Evolutionary conservation across 2,113 vertebrate species (phyloP).

Genomic region (Podarcis muralis): DNA sequence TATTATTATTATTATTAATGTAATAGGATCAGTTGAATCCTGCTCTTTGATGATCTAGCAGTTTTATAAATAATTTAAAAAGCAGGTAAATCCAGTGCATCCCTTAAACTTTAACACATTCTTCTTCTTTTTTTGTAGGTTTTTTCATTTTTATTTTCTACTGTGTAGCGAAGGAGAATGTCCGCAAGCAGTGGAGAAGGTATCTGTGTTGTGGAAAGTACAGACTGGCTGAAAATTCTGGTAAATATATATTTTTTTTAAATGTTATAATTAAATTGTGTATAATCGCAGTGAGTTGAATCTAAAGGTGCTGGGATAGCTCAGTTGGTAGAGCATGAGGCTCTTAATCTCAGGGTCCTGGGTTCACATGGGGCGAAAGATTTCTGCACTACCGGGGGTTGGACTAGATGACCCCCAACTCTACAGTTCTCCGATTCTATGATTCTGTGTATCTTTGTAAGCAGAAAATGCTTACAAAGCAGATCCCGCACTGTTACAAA

Average conservation of each 20-base stretch:
- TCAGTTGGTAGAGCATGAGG: background rate
- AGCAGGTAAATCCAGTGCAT: background rate
- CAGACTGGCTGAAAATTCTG: conserved; percentile 90
- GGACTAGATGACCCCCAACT: no score
- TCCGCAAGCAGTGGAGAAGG: conserved; percentile 91
- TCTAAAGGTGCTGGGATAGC: background rate
- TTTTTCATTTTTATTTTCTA: conserved; percentile 97
- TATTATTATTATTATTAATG: no score
- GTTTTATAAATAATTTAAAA: background rate
- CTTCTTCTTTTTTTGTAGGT: conserved; percentile 72
- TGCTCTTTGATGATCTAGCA: no score
- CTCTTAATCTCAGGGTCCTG: background rate
- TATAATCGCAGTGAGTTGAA: background rate
- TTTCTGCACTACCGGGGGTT: no score
- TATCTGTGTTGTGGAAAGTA: conserved; percentile 93
- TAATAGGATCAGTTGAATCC: no score
- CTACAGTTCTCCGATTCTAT: no score
- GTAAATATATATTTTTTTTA: conserved; percentile 67
- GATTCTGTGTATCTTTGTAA: no score
- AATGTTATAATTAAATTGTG: no score
- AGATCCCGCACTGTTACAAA: background rate
- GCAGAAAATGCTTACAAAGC: no score
- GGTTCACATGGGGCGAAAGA: no score
- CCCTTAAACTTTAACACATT: background rate
- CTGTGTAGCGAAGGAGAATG: conserved; percentile 92